phyloP scores from a whole-genome alignment of 2,113 vertebrate genomes.

The Microtus pennsylvanicus region DNA sequence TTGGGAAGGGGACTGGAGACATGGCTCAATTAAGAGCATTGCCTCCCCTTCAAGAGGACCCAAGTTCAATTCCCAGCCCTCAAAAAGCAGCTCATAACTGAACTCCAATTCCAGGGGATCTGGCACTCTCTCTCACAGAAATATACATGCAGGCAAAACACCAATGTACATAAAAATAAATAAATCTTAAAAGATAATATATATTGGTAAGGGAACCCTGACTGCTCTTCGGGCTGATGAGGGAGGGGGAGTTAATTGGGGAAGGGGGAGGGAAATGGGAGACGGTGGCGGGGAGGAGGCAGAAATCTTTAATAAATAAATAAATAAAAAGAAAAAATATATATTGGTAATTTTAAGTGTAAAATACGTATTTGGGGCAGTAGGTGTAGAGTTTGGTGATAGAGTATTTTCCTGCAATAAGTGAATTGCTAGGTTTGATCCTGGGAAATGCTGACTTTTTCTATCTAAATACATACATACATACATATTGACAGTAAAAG shows the following conservation, averaged over 20 bases:
- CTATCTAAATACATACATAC: neutral
- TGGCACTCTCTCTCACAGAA: neutral
- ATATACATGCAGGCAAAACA: neutral
- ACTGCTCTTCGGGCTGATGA: no score
- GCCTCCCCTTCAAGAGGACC: neutral
- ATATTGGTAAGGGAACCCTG: neutral
- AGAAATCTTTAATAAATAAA: no score
- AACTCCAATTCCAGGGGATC: neutral
- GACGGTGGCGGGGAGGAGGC: no score
- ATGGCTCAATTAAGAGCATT: neutral
- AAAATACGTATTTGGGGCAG: neutral
- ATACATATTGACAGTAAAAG: neutral
- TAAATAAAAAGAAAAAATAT: neutral
- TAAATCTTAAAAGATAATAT: neutral
- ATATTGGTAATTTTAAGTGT: constrained; percentile 25
- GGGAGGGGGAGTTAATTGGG: no score
- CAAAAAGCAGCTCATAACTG: neutral
- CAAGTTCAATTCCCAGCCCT: neutral
- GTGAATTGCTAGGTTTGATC: neutral
- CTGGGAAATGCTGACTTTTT: neutral
- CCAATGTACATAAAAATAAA: neutral
- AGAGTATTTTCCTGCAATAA: neutral
- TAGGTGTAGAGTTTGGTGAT: neutral
- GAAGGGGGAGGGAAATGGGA: no score
- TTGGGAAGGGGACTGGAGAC: neutral